Base-by-base conservation (phyloP, 1,140 invertebrate genomes). In the Diachasmimorpha longicaudata region DNA sequence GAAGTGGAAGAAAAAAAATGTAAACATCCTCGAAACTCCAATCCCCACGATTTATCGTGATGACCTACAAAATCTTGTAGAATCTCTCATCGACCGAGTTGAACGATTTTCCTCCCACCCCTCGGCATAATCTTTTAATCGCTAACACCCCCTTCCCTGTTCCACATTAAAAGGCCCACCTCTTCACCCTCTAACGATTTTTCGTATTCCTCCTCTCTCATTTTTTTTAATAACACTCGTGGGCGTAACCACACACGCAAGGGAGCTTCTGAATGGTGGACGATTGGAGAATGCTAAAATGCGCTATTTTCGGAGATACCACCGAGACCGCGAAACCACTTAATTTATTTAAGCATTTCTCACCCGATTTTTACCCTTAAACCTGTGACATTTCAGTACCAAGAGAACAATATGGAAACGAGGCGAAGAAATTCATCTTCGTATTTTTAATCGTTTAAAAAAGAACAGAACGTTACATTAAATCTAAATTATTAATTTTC, bases 261-360 rank as follows among this genome's bases (percentile, higher is more conserved):
- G 48, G 19, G 21, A 63, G 31, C 14, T 11, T 25, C 70, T 37
- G 31, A n/a, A 36, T 13, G 70, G 21, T 52, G 48, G 11, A 16
- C 31, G 11, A 72, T 72, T 72, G 70, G 46, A 36, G 70, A 72
- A 72, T 72, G 25, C 58, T 72, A 55, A 48, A 72, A 72, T 72
- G 46, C 23, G 44, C 70, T 72, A 72, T 72, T 72, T 72, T 16
- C 8, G 70, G 70, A 23, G 21, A 23, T 6, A 1, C 21, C 21
- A 9, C 48, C 58, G 13, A 63, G 31, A 72, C 21, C 70, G 70
- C 25, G 23, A 46, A 39, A 52, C 21, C 48, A 37, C 25, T 58
- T 72, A 72, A 72, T 72, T 72, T 72, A 72, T 72, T 72, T 48
- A 72, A 37, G 13, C 37, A 31, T 72, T 72, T 72, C 70, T 52